Conservation (phyloP, 30 jellyfish, hydroid and myxozoan species). For the Aurelia aurita region DNA sequence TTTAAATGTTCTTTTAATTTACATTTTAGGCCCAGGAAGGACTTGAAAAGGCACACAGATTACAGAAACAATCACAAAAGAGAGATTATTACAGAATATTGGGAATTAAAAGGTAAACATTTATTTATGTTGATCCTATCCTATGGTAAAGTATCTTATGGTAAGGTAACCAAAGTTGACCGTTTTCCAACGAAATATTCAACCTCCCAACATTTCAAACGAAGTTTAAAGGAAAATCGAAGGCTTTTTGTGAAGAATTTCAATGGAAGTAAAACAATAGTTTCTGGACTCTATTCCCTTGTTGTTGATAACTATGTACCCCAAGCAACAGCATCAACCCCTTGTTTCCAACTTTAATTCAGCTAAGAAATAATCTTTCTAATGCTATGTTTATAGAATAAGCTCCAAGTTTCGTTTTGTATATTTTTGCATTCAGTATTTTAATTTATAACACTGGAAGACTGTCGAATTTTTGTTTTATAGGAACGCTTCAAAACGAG, state of each 20-base stretch:
- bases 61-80: constrained; percentile 82
- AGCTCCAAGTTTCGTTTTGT: no score
- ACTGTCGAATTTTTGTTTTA: neutral
- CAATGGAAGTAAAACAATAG: no score
- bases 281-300: no score
- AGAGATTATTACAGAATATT: constrained; percentile 91
- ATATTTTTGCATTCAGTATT: no score
- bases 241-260: no score
- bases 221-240: no score
- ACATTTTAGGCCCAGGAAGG: constrained; percentile 88
- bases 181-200: neutral
- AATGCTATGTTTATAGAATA: no score
- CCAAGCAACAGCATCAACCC: no score
- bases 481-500: constrained; percentile 89
- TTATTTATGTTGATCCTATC: neutral
- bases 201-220: neutral
- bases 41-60: constrained; percentile 74
- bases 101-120: constrained; percentile 81
- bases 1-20: neutral
- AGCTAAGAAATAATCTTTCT: no score
- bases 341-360: no score
- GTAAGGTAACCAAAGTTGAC: neutral
- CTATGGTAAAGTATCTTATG: neutral
- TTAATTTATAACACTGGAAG: neutral
- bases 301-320: no score